Conservation (phyloP, 2,888 invertebrate species). For the Drosophila falleni region DNA sequence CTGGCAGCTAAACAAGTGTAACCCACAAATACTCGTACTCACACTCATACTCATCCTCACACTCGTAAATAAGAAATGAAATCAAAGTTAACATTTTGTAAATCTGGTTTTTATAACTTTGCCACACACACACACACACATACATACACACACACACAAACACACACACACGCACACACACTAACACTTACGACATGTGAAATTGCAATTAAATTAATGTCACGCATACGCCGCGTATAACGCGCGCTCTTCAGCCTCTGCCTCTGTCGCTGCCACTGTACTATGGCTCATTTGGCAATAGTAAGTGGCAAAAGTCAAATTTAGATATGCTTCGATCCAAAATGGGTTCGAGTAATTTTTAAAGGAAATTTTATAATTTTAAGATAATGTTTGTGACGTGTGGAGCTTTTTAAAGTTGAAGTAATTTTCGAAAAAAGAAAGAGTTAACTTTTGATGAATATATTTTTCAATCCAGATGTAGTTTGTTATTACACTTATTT, state of each 20-base stretch:
- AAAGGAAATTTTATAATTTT: no score
- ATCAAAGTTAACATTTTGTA: constrained; percentile 82
- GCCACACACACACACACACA: background rate
- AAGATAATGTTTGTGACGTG: no score
- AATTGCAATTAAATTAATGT: constrained; percentile 82
- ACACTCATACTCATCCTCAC: constrained; percentile 38
- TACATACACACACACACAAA: background rate
- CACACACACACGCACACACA: background rate
- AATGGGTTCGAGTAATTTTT: no score
- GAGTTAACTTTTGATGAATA: no score
- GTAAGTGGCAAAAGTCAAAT: no score
- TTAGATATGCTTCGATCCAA: no score
- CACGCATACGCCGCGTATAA: constrained; percentile 77
- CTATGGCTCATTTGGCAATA: no score
- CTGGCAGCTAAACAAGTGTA: constrained; percentile 52
- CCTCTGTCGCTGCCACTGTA: background rate
- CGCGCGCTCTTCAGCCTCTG: constrained; percentile 27
- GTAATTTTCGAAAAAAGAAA: no score
- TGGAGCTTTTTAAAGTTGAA: no score
- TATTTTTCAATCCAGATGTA: no score
- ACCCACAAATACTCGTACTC: constrained; percentile 35
- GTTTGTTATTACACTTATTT: no score
- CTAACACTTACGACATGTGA: constrained; percentile 56
- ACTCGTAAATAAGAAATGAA: constrained; percentile 81
- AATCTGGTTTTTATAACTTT: constrained; percentile 80